Evolutionary conservation across 2,797 vertebrate genomes (phyloP).

Genomic region (Fratercula arctica): DNA sequence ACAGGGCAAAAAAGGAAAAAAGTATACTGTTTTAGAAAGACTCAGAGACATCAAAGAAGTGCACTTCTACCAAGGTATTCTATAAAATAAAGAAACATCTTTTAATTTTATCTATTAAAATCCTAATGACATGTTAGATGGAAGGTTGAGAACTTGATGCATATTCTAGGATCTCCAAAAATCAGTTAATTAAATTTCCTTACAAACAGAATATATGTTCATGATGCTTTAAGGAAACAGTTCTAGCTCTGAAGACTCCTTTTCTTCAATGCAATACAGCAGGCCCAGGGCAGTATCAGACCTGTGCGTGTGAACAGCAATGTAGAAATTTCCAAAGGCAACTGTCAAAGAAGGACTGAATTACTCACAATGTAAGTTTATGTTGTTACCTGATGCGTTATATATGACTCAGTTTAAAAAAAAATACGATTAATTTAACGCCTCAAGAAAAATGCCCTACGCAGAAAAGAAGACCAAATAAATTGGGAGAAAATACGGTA

Average conservation of each 20-base stretch:
- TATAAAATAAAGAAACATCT: background rate
- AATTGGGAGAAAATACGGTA: background rate
- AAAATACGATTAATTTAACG: background rate
- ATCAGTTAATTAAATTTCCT: background rate
- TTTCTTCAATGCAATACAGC: background rate
- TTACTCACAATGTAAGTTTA: background rate
- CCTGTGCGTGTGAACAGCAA: background rate
- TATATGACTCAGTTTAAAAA: background rate
- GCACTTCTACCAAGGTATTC: background rate
- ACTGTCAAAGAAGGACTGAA: background rate
- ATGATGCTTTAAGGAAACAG: background rate
- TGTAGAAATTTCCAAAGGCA: background rate
- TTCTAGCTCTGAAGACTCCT: background rate
- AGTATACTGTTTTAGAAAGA: background rate
- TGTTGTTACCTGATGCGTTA: background rate
- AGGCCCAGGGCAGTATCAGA: background rate
- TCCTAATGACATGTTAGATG: background rate
- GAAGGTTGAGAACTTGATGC: background rate
- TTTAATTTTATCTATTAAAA: background rate
- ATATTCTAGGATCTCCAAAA: background rate
- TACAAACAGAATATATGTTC: background rate
- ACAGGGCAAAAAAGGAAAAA: background rate
- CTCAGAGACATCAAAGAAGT: background rate
- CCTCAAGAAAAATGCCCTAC: background rate
- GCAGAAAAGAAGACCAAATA: background rate